phyloP scores from a whole-genome alignment of 2,888 invertebrate species.

The Plebejus melissa region DNA sequence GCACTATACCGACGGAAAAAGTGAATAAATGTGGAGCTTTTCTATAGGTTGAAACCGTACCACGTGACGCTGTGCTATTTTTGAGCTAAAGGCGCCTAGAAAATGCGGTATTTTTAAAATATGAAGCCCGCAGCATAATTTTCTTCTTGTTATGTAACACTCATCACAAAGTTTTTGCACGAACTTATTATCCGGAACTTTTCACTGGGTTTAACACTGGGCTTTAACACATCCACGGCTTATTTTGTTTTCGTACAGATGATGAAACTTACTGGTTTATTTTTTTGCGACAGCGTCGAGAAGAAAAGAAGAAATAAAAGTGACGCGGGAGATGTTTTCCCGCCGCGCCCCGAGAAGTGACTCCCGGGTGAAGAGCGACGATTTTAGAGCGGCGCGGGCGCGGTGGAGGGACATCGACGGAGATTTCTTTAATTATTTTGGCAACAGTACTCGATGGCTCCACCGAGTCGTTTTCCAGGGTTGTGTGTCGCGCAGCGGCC shows the following conservation, averaged over 20 bases:
- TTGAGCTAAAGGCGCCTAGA: conserved; percentile 70
- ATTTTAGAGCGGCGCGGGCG: conserved; percentile 81
- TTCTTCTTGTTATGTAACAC: conserved; percentile 72
- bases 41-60: conserved; percentile 69
- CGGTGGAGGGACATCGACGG: conserved; percentile 81
- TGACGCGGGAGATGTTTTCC: conserved; percentile 79
- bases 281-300: conserved; percentile 76
- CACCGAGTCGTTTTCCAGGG: conserved; percentile 78
- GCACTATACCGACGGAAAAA: conserved; percentile 46
- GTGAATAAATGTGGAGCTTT: conserved; percentile 72
- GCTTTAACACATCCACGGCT: conserved; percentile 57
- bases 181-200: conserved; percentile 49
- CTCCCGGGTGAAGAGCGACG: conserved; percentile 80
- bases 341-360: conserved; percentile 77
- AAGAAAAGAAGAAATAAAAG: conserved; percentile 79
- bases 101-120: conserved; percentile 80
- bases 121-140: conserved; percentile 53
- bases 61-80: conserved; percentile 77
- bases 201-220: conserved; percentile 62
- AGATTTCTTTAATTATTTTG: conserved; percentile 89
- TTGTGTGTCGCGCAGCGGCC: conserved; percentile 74
- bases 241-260: conserved; percentile 49
- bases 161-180: conserved; percentile 66
- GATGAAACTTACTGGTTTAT: conserved; percentile 69
- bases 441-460: conserved; percentile 82